Base-by-base conservation (phyloP, 2,113 vertebrate genomes). In the Lophius piscatorius region DNA sequence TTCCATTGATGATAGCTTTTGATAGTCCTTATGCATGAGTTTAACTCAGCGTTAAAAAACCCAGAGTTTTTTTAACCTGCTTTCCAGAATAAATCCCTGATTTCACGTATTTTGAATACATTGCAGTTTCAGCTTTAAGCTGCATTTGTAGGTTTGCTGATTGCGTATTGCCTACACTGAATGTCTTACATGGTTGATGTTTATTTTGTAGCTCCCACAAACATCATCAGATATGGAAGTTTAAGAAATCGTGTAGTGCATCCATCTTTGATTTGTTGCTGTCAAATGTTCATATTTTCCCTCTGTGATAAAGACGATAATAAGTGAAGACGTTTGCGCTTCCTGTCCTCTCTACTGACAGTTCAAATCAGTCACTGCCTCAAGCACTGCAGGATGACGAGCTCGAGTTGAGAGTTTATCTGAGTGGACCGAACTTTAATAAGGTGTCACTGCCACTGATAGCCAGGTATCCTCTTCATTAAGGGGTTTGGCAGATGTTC, bases 341-440 rank as follows among this genome's bases (percentile, higher is more conserved):
- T 67, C 61, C 62, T 42, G 48, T 45, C 52, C 56, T 46, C 35
- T 9, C 18, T 1, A 8, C 57, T 54, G 63, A 78, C 70, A 68
- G 17, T 35, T 61, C 57, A 39, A 54, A 70, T 83, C 74, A 66
- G 49, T 69, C 74, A 51, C 23, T 40, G 57, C 64, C 79, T 54
- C 54, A 31, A 68, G 49, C 47, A 1, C 64, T 13, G 40, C 21
- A 1, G 26, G 58, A 76, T 60, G 67, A 74, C 51, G 18, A 40
- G 72, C 38, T 9, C 42, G 48, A 67, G 55, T 52, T 55, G 60
- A 55, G 16, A 36, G 45, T 36, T 51, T 47, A 69, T 70, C 46
- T 8, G 44, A 79, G 48, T 47, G 0, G n/a, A 77, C 69, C 28
- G 35, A 31, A 54, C 54, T 72, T 49, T 64, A 76, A 78, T 76